Base-by-base conservation (phyloP, 2,797 vertebrate genomes). In the Cynopterus sphinx region DNA sequence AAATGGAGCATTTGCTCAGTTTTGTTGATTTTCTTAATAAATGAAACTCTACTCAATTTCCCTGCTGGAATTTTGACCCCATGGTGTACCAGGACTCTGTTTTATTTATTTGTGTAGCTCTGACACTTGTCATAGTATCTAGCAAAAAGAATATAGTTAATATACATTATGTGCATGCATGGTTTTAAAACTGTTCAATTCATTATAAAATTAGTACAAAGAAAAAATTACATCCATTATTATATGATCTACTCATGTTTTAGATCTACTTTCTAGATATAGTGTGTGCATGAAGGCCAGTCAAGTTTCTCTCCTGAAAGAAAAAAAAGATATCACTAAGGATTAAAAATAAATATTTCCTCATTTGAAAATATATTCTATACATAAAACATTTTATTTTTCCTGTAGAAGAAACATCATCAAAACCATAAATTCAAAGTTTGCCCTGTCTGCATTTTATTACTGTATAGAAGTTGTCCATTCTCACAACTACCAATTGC, bases 21-120 rank as follows among this genome's bases (percentile, higher is more conserved):
- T 90, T 63, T 94, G 82, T 95, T 88, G 77, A 84, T 95, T 97
- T 90, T 96, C 78, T 70, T 95, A 92, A 95, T 96, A 85, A 94
- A 0, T 94, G 90, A 96, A 96, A 39, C 87, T 94, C 65, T 94
- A 84, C 46, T 89, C 53, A 94, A 83, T 75, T 90, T 95, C 33
- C 77, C 41, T 41, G 90, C 67, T 79, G 73, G 57, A 91, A 96
- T 94, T 85, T 85, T 95, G 70, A 94, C 73, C 17, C 21, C 6
- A 70, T 86, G 33, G 17, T 91, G 17, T 77, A 87, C 13, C 17
- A 93, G 8, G 46, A 71, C 4, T 91, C 4, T 65, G 10, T 75
- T 91, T 89, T 92, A 74, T 68, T 95, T 92, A 53, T 87, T 53
- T 82, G 65, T 63, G 9, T 59, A 77, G 61, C 26, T 75, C 22